Conservation (phyloP, 1,140 invertebrate species). For the Cryptotermes secundus region DNA sequence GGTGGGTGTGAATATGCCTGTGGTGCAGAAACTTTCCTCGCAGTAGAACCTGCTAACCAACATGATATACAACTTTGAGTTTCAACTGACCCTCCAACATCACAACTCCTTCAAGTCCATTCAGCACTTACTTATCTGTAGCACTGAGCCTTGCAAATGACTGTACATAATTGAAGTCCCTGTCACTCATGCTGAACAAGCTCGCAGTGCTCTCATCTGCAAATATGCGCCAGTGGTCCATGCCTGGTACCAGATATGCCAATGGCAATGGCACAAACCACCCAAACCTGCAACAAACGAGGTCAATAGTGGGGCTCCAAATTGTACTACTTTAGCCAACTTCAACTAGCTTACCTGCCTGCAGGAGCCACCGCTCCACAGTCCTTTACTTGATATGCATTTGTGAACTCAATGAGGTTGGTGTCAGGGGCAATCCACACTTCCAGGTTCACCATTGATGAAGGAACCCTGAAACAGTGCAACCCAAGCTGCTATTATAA, state of each 20-base stretch:
- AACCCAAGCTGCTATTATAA: too few species aligned
- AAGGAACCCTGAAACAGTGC: constrained; percentile 48
- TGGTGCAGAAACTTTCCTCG: constrained; percentile 51
- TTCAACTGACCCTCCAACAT: too few species aligned
- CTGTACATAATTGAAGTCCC: constrained; percentile 36
- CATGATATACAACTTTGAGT: background rate
- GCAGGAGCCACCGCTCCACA: constrained; percentile 60
- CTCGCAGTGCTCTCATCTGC: constrained; percentile 45
- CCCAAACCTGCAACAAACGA: constrained; percentile 55
- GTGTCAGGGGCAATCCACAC: constrained; percentile 64
- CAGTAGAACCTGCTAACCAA: constrained; percentile 53
- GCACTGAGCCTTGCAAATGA: constrained; percentile 34
- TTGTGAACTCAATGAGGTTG: constrained; percentile 48
- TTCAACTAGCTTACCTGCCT: constrained; percentile 49
- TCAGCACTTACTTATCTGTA: constrained; percentile 30
- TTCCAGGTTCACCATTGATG: constrained; percentile 69
- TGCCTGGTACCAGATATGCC: constrained; percentile 37
- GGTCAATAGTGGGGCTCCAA: background rate
- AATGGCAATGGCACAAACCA: constrained; percentile 66
- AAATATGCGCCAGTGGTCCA: constrained; percentile 56
- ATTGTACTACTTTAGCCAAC: background rate
- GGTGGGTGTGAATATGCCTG: constrained; percentile 59
- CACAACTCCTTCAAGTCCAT: too few species aligned
- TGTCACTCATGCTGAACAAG: constrained; percentile 50
- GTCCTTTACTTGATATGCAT: constrained; percentile 54